A percentile compares a stretch with the other conserved stretches of the same genome.
phyloP scores from a whole-genome alignment of 1,140 invertebrate species.

The Lasioglossum baleicum region DNA sequence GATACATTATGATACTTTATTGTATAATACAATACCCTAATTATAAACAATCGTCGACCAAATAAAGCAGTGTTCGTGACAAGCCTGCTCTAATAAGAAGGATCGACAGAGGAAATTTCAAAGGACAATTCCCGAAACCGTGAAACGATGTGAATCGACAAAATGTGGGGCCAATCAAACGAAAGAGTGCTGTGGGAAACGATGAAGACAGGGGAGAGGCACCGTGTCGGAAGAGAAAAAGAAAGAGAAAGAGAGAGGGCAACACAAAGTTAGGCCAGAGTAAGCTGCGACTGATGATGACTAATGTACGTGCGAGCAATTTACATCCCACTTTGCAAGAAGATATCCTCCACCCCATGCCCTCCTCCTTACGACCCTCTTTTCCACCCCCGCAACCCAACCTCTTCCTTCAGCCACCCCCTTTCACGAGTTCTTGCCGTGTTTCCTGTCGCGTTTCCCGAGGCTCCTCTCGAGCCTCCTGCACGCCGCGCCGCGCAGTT shows the following conservation, averaged over 20 bases:
- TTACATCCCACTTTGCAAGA: conserved; percentile 66
- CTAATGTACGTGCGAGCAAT: conserved; percentile 69
- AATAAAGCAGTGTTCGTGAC: no score
- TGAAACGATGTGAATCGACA: not conserved
- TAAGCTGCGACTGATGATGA: conserved; percentile 69
- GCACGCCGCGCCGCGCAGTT: conserved; percentile 44
- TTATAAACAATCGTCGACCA: no score
- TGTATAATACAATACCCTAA: no score
- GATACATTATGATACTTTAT: no score
- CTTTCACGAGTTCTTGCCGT: conserved; percentile 43
- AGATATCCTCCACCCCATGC: conserved; percentile 51
- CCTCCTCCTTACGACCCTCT: conserved; percentile 43
- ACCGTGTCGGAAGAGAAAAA: conserved; percentile 3
- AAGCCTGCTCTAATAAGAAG: not conserved
- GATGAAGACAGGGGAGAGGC: not conserved
- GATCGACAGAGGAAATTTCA: not conserved
- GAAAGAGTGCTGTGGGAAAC: not conserved
- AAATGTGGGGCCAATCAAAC: conserved; percentile 12
- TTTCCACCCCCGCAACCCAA: not conserved
- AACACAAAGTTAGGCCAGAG: conserved; percentile 56
- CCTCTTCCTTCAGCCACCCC: not conserved
- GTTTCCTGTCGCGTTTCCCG: conserved; percentile 33
- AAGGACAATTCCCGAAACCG: not conserved
- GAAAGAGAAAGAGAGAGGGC: not conserved
- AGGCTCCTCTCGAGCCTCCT: conserved; percentile 34